Percentiles rank a stretch among this genome's conserved stretches.
Conservation (phyloP, 2,797 vertebrate species). For the Myoxocephalus aenaeus region DNA sequence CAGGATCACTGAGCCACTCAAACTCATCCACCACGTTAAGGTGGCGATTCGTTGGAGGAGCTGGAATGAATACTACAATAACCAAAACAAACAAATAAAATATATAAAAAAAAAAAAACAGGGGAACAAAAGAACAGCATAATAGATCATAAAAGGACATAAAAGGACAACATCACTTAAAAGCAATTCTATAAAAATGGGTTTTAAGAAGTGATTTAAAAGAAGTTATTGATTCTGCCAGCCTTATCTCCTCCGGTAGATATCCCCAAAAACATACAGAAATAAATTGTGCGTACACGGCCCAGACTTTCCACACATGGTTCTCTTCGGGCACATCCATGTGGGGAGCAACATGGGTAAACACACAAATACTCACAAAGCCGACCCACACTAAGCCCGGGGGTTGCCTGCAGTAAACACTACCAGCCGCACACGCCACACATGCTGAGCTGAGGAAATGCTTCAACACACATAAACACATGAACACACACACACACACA, state of each 20-base stretch:
- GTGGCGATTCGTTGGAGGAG: too few relatives aligned
- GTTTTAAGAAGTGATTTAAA: too few relatives aligned
- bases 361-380: slow-evolving; percentile 26
- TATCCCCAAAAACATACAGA: background rate
- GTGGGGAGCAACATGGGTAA: slow-evolving; percentile 25
- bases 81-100: too few relatives aligned
- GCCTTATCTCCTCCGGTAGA: background rate
- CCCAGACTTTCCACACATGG: slow-evolving; percentile 49
- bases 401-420: slow-evolving; percentile 61
- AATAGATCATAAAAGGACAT: too few relatives aligned
- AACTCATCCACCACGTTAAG: too few relatives aligned
- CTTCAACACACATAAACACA: slow-evolving; percentile 28
- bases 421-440: slow-evolving; percentile 54
- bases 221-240: too few relatives aligned
- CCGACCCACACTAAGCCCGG: slow-evolving; percentile 41
- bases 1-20: too few relatives aligned
- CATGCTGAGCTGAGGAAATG: slow-evolving; percentile 54
- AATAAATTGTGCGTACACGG: slow-evolving; percentile 9
- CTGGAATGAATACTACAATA: too few relatives aligned
- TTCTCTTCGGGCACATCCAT: slow-evolving; percentile 54
- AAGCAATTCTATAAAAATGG: too few relatives aligned
- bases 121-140: too few relatives aligned
- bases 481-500: slow-evolving; percentile 31
- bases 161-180: too few relatives aligned
- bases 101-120: too few relatives aligned